Evolutionary conservation across 2,888 invertebrate species (phyloP).

Genomic region (Liopterus haemorrhoidalis): DNA sequence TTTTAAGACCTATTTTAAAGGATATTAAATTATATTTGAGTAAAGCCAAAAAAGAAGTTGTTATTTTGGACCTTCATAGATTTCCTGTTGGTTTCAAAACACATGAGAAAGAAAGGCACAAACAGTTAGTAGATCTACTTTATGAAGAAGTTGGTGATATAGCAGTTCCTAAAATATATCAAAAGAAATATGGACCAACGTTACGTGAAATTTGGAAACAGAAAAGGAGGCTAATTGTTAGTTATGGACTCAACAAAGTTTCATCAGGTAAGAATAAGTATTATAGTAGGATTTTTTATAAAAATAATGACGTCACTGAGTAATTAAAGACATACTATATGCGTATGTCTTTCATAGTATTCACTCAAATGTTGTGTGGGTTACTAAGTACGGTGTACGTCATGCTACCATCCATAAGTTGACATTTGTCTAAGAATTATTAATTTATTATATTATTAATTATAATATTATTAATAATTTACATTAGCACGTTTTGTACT

Average conservation of each 20-base stretch:
- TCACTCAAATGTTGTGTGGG: no score
- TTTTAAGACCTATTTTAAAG: constrained; percentile 46
- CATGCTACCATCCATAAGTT: no score
- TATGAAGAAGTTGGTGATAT: constrained; percentile 50
- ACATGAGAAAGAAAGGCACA: constrained; percentile 41
- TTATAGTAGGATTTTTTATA: no score
- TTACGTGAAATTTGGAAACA: constrained; percentile 54
- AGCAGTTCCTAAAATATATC: constrained; percentile 47
- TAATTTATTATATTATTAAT: no score
- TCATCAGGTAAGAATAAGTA: constrained; percentile 46
- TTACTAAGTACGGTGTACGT: no score
- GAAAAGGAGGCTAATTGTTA: constrained; percentile 53
- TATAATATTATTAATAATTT: no score
- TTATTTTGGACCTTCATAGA: constrained; percentile 76
- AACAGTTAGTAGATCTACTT: constrained; percentile 49
- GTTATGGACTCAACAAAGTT: constrained; percentile 51
- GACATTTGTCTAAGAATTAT: no score
- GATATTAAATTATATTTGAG: constrained; percentile 51
- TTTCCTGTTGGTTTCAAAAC: constrained; percentile 51
- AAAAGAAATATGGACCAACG: constrained; percentile 49
- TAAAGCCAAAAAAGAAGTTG: constrained; percentile 61
- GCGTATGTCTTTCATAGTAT: constrained; percentile 36
- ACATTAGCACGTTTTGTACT: no score
- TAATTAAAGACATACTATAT: no score
- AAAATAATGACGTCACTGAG: no score